A percentile compares a stretch with the other conserved stretches of the same genome.
Evolutionary conservation across 2,888 invertebrate species (phyloP).

Genomic region (Lithophane socia): DNA sequence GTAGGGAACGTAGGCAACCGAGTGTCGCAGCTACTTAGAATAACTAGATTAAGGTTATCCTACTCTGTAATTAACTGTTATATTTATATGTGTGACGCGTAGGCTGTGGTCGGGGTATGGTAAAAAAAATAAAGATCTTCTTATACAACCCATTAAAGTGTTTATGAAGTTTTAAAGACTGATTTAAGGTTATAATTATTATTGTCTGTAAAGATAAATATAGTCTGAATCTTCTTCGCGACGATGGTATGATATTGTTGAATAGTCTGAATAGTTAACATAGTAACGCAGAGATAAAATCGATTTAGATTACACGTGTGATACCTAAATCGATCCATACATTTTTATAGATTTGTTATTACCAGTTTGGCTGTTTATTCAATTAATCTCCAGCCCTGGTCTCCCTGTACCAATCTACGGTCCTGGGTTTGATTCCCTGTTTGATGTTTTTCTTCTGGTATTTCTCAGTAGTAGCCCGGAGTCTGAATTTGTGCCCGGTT

Average conservation of each 20-base stretch:
- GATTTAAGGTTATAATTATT: constrained; percentile 5
- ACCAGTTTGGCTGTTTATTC: neutral
- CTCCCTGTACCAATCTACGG: too few species aligned
- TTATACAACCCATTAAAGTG: neutral
- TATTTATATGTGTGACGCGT: constrained; percentile 42
- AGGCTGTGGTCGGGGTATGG: constrained; percentile 39
- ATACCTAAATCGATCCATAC: neutral
- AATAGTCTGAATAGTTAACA: constrained; percentile 44
- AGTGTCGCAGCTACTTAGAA: constrained; percentile 73
- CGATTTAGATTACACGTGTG: constrained; percentile 29
- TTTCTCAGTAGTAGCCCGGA: too few species aligned
- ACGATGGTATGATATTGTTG: constrained; percentile 9
- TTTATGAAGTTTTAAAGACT: constrained; percentile 25
- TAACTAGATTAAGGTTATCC: constrained; percentile 67
- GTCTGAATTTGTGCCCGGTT: too few species aligned
- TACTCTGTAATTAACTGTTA: constrained; percentile 61
- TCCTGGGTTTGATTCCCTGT: too few species aligned
- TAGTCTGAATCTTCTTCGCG: constrained; percentile 33
- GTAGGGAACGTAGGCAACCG: constrained; percentile 73
- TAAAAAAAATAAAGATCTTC: constrained; percentile 10
- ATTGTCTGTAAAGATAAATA: constrained; percentile 16
- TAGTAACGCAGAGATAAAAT: constrained; percentile 7
- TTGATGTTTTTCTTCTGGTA: too few species aligned
- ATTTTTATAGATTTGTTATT: neutral
- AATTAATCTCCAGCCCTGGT: too few species aligned